A percentile compares a stretch with the other conserved stretches of the same genome.
phyloP scores from a whole-genome alignment of 23 tunicate genomes.

The Botrylloides violaceus region DNA sequence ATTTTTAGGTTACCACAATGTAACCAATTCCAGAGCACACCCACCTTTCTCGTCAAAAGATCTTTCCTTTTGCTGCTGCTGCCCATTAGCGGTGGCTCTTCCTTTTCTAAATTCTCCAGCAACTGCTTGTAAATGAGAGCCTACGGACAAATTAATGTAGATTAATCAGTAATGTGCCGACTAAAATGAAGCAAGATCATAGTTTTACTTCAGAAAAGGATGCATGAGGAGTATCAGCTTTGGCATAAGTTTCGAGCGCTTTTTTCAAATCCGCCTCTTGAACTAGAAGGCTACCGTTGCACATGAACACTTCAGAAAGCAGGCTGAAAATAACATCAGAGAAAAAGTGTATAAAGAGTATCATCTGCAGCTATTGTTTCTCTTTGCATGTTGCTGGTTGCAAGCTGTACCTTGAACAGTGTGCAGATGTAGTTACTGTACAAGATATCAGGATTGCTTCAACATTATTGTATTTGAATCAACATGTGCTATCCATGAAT shows the following conservation, averaged over 20 bases:
- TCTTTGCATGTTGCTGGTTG: too few relatives aligned
- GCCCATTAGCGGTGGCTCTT: constrained; percentile 2
- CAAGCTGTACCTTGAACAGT: too few relatives aligned
- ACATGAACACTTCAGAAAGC: constrained; percentile 72
- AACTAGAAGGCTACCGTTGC: constrained; percentile 76
- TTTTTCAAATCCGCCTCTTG: constrained; percentile 43
- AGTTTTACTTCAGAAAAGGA: constrained; percentile 60
- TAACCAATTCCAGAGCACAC: too few relatives aligned
- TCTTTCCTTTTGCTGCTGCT: constrained; percentile 16
- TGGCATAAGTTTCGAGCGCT: constrained; percentile 63
- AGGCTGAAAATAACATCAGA: constrained; percentile 29
- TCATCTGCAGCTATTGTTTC: not conserved
- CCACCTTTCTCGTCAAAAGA: constrained; percentile 5
- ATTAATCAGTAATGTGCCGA: too few relatives aligned
- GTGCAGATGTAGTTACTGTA: too few relatives aligned
- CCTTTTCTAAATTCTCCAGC: constrained; percentile 29
- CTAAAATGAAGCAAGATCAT: not conserved
- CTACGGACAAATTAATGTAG: constrained; percentile 24
- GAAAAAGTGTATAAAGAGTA: not conserved
- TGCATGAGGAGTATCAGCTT: constrained; percentile 81
- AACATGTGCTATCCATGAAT: too few relatives aligned
- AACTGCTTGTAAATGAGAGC: constrained; percentile 72
- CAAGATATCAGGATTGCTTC: too few relatives aligned
- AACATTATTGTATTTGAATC: too few relatives aligned
- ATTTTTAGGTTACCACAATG: too few relatives aligned